These are phyloP conservation scores for Heliconius melpomene DNA, from an alignment of 1,140 invertebrate species.

Conservation along the genomic window DNA sequence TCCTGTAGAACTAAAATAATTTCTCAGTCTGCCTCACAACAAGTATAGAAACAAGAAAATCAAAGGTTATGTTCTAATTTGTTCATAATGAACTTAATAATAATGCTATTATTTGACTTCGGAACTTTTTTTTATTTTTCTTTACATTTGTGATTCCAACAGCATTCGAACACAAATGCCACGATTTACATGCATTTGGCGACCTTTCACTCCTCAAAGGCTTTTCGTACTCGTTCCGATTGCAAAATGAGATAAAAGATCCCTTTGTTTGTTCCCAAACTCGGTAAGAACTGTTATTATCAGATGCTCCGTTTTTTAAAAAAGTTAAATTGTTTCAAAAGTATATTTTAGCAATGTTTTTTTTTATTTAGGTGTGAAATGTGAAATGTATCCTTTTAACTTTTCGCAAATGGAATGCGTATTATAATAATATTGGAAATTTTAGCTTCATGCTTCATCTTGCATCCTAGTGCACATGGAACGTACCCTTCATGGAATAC, in stretches of 20 bases:
- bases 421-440: too few relatives aligned
- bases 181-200: conserved; percentile 26
- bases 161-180: conserved; percentile 17
- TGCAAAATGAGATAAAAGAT: conserved; percentile 33
- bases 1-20: too few relatives aligned
- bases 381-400: too few relatives aligned
- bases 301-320: neutral
- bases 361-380: too few relatives aligned
- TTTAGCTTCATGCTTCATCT: too few relatives aligned
- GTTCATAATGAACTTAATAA: neutral
- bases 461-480: too few relatives aligned
- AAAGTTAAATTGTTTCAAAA: neutral
- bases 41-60: too few relatives aligned
- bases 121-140: neutral
- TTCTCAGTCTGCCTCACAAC: too few relatives aligned
- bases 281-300: conserved; percentile 8
- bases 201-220: conserved; percentile 17
- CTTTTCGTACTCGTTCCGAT: conserved; percentile 27
- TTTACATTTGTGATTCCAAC: neutral
- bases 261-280: conserved; percentile 12
- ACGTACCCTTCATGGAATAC: too few relatives aligned
- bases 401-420: too few relatives aligned
- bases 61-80: neutral
- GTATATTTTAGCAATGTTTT: neutral
- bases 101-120: neutral